Evolutionary conservation across 1,140 invertebrate species (phyloP).

Genomic region (Elysia chlorotica): DNA sequence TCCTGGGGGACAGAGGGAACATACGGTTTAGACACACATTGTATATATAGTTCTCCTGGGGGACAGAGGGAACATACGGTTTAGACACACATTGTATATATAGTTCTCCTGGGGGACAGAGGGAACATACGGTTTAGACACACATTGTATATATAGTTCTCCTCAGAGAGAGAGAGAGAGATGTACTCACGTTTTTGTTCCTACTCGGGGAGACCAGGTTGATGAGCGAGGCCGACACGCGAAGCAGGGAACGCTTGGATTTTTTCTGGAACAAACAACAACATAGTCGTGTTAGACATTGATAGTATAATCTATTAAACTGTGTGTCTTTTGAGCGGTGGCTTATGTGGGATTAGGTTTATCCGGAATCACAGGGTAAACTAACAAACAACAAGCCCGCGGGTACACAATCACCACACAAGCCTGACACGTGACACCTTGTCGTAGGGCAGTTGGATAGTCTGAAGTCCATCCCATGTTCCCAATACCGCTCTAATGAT

Average conservation of each 20-base stretch:
- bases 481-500: too few species aligned
- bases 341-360: too few species aligned
- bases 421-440: too few species aligned
- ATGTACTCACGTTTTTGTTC: conserved; percentile 33
- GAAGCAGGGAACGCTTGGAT: conserved; percentile 33
- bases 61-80: neutral
- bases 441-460: too few species aligned
- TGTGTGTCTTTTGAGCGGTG: too few species aligned
- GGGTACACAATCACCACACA: too few species aligned
- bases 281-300: conserved; percentile 8
- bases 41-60: conserved; percentile 20
- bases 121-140: neutral
- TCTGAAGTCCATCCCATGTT: too few species aligned
- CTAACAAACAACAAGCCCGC: too few species aligned
- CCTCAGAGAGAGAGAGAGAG: conserved; percentile 1
- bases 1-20: too few species aligned
- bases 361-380: too few species aligned
- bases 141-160: neutral
- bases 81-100: neutral
- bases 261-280: conserved; percentile 36
- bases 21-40: too few species aligned
- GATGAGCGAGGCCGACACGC: conserved; percentile 38
- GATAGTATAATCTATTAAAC: neutral
- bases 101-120: neutral
- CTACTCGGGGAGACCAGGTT: conserved; percentile 44